Evolutionary conservation across 2,113 vertebrate genomes (phyloP).

Genomic region (Microtus montanus): DNA sequence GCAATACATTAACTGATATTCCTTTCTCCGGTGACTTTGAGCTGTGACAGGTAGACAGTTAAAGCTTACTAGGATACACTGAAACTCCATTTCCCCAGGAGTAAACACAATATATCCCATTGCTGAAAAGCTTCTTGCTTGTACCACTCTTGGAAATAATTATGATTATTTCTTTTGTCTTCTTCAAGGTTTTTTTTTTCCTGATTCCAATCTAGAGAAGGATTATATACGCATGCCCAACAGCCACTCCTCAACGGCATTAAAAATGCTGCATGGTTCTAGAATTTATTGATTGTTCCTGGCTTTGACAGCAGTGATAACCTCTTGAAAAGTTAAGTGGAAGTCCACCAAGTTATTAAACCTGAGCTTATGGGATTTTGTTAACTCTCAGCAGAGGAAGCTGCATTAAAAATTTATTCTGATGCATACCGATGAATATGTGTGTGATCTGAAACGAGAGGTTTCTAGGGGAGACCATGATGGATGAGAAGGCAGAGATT

Average conservation of each 20-base stretch:
- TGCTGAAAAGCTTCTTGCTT: neutral
- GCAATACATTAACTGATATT: too few species aligned
- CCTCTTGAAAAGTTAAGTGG: conserved; percentile 56
- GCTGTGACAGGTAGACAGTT: neutral
- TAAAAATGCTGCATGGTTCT: conserved; percentile 38
- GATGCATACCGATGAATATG: neutral
- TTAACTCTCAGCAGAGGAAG: conserved; percentile 22
- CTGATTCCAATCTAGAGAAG: neutral
- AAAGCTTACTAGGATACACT: neutral
- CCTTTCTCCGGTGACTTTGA: neutral
- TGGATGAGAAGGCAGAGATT: neutral
- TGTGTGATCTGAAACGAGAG: conserved; percentile 6
- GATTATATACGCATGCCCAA: neutral
- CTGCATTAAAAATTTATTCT: conserved; percentile 54
- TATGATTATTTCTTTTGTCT: neutral
- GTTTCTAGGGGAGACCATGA: neutral
- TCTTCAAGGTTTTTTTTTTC: conserved; percentile 28
- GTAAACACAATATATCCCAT: neutral
- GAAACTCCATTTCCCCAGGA: neutral
- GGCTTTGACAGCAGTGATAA: neutral
- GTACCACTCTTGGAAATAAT: neutral
- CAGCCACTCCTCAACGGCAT: neutral
- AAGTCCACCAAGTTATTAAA: conserved; percentile 33
- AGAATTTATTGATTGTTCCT: conserved; percentile 40
- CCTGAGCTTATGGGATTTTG: conserved; percentile 35